A percentile compares a stretch with the other conserved stretches of the same genome.
Conservation (phyloP, 2,888 invertebrate genomes). For the Bursaphelenchus okinawaensis region DNA sequence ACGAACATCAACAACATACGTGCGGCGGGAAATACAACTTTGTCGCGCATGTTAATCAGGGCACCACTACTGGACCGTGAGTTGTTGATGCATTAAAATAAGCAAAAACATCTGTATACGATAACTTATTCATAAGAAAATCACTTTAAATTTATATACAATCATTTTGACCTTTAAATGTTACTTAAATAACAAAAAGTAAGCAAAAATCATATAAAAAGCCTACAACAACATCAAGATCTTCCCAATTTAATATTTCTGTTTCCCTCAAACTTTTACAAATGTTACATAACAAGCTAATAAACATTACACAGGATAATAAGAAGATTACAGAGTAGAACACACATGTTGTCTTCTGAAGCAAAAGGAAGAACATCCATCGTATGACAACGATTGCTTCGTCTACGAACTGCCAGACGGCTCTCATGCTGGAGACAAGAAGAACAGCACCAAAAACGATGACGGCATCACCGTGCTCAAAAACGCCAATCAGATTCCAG, state of each 20-base stretch:
- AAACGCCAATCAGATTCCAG: conserved; percentile 50
- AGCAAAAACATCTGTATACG: not conserved
- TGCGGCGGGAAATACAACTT: conserved; percentile 56
- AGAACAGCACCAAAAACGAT: not conserved
- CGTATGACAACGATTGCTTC: conserved; percentile 55
- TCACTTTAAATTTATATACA: not conserved
- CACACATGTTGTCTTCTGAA: conserved; percentile 53
- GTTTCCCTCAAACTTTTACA: no score
- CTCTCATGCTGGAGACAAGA: conserved; percentile 15
- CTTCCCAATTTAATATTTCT: no score
- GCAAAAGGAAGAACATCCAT: conserved; percentile 35
- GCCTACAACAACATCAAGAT: no score
- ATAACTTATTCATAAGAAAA: not conserved
- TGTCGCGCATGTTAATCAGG: conserved; percentile 53
- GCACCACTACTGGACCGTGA: conserved; percentile 44
- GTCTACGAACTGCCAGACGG: conserved; percentile 56
- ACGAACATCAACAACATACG: conserved; percentile 50
- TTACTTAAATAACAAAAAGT: no score
- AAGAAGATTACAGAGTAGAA: conserved; percentile 40
- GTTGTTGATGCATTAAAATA: conserved; percentile 17
- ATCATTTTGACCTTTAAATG: no score
- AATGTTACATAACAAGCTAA: no score
- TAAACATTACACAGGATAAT: not conserved
- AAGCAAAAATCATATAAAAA: no score
- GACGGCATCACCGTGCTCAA: conserved; percentile 32